These are phyloP conservation scores for Copsychus sechellarum DNA, from an alignment of 2,113 vertebrate species.

Conservation along the genomic window DNA sequence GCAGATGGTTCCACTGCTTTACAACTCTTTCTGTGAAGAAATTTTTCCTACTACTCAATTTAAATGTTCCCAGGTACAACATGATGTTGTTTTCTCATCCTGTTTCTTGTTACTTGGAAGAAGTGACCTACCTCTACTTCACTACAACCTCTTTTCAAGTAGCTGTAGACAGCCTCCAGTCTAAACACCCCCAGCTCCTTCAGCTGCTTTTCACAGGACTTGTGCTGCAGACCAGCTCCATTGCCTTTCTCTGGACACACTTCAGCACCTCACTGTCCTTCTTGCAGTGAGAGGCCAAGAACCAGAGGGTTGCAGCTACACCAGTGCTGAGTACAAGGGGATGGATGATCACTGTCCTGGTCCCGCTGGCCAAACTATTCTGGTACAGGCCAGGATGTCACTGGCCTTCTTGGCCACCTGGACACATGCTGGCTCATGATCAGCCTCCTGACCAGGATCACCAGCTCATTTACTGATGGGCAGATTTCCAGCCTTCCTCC, in stretches of 20 bases:
- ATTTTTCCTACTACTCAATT: neutral
- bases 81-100: neutral
- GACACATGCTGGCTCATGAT: neutral
- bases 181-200: neutral
- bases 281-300: neutral
- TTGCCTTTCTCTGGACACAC: neutral
- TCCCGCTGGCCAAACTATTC: neutral
- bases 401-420: neutral
- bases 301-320: neutral
- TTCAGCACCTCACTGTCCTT: neutral
- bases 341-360: neutral
- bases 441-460: neutral
- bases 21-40: neutral
- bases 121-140: neutral
- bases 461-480: rapidly evolving
- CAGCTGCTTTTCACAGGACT: neutral
- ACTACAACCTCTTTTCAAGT: neutral
- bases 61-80: neutral
- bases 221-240: neutral
- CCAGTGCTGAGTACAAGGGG: neutral
- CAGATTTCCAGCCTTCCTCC: neutral
- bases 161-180: neutral
- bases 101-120: neutral
- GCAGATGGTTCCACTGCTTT: neutral
- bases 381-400: neutral